These are phyloP conservation scores for Puffinus mauretanicus DNA, from an alignment of 2,113 vertebrate species.

Conservation along the genomic window DNA sequence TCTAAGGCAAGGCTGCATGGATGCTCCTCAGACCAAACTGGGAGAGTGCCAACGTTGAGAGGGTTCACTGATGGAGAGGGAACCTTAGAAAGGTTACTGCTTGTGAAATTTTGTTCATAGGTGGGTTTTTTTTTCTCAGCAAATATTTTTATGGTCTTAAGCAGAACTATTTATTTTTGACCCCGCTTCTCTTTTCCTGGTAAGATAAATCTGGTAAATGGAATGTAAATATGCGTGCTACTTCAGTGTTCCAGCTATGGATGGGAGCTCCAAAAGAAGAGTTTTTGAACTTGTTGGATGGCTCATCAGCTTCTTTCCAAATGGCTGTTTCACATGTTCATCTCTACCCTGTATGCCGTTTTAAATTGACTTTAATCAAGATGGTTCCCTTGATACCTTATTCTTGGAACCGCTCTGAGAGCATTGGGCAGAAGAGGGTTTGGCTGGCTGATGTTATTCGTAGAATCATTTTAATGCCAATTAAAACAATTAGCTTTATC, in stretches of 20 bases:
- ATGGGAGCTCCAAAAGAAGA: background rate
- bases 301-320: background rate
- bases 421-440: background rate
- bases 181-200: background rate
- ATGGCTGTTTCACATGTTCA: background rate
- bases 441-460: background rate
- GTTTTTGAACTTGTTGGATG: background rate
- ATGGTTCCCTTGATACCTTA: background rate
- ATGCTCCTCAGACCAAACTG: background rate
- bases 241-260: background rate
- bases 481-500: conserved; percentile 30
- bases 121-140: background rate
- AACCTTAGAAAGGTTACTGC: background rate
- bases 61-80: background rate
- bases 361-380: conserved; percentile 3
- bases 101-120: background rate
- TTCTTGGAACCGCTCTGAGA: background rate
- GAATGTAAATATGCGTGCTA: background rate
- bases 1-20: background rate
- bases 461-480: background rate
- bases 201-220: background rate
- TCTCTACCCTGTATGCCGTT: background rate
- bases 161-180: background rate
- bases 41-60: background rate
- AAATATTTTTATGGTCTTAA: background rate